phyloP scores from a whole-genome alignment of 1,140 invertebrate genomes.

The Pseudomyrmex pallidus region DNA sequence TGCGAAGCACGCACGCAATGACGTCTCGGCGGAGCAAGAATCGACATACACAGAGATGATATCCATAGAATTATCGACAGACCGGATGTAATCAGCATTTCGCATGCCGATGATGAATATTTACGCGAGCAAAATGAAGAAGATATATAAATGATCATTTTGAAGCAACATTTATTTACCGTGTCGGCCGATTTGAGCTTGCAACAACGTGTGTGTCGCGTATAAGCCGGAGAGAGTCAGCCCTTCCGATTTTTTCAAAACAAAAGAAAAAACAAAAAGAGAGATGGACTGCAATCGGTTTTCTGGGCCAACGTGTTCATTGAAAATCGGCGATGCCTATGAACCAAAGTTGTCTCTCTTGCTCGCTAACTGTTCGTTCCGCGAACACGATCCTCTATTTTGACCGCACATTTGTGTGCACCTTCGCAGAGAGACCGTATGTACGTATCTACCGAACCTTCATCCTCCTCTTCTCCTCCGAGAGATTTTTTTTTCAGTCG shows the following conservation, averaged over 20 bases:
- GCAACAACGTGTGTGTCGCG: slow-evolving; percentile 26
- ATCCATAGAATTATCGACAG: slow-evolving; percentile 40
- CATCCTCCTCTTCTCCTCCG: neutral
- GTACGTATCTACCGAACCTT: slow-evolving; percentile 40
- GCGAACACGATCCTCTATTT: slow-evolving; percentile 31
- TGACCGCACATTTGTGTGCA: slow-evolving; percentile 29
- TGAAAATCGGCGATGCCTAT: slow-evolving; percentile 45
- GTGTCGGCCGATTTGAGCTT: neutral
- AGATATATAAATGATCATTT: too few relatives aligned
- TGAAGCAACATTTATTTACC: neutral
- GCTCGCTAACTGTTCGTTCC: slow-evolving; percentile 1
- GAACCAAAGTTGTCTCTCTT: slow-evolving; percentile 14
- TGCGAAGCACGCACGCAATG: slow-evolving; percentile 15
- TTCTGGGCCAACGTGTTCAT: slow-evolving; percentile 52
- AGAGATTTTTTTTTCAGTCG: slow-evolving; percentile 19
- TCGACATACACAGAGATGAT: slow-evolving; percentile 10
- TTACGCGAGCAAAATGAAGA: neutral
- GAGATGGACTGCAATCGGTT: slow-evolving; percentile 52
- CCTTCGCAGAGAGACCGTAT: slow-evolving; percentile 26
- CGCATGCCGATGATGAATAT: neutral
- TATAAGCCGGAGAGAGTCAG: neutral
- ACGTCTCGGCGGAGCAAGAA: slow-evolving; percentile 22
- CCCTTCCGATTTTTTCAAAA: slow-evolving; percentile 25
- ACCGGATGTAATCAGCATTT: slow-evolving; percentile 10
- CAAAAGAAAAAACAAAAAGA: slow-evolving; percentile 26